These are phyloP conservation scores for Mus spretus DNA, from an alignment of 2,797 vertebrate species.

Conservation along the genomic window DNA sequence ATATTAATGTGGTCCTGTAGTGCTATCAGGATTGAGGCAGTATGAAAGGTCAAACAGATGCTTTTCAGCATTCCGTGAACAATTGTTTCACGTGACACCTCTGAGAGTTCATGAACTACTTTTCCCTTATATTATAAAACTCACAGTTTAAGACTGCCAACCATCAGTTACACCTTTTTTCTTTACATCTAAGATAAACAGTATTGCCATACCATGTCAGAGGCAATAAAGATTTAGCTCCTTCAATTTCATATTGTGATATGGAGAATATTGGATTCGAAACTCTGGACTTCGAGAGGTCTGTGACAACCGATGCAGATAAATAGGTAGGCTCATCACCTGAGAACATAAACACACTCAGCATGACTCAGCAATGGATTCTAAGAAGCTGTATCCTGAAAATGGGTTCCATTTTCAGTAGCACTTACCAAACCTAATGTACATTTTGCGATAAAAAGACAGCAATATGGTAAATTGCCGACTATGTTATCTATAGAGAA, in stretches of 20 bases:
- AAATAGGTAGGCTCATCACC: conserved; percentile 40
- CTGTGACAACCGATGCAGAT: conserved; percentile 48
- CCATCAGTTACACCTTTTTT: conserved; percentile 26
- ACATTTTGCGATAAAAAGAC: conserved; percentile 49
- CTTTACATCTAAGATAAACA: conserved; percentile 54
- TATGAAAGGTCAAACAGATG: conserved; percentile 28
- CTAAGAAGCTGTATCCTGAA: neutral
- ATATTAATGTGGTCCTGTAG: neutral
- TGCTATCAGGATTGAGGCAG: neutral
- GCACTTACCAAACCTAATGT: conserved; percentile 47
- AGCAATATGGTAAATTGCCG: conserved; percentile 32
- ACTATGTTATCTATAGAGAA: conserved; percentile 36
- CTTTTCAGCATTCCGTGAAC: neutral
- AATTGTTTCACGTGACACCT: neutral
- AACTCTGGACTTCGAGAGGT: conserved; percentile 61
- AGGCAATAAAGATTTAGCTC: conserved; percentile 60
- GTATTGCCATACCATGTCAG: conserved; percentile 70
- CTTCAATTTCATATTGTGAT: conserved; percentile 70
- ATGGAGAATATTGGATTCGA: conserved; percentile 67
- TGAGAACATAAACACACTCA: conserved; percentile 27
- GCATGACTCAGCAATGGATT: neutral
- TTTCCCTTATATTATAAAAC: conserved; percentile 66
- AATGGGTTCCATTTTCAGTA: conserved; percentile 21
- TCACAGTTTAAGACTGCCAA: conserved; percentile 24
- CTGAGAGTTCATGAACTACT: neutral